Conservation (phyloP, 1,140 invertebrate genomes). For the Polypedilum pembai region DNA sequence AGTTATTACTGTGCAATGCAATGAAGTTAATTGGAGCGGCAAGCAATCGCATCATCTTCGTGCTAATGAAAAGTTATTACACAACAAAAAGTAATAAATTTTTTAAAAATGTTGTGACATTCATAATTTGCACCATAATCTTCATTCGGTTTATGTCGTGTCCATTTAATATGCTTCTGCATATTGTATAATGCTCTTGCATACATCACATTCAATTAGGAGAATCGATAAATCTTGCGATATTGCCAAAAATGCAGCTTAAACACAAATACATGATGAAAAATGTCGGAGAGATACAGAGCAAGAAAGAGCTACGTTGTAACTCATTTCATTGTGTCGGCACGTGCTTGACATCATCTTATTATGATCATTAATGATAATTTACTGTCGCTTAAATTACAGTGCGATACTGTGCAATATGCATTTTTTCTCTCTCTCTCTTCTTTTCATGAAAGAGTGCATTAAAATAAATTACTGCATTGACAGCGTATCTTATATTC, state of each 20-base stretch:
- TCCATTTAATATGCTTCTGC: conserved; percentile 5
- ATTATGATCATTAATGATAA: conserved; percentile 28
- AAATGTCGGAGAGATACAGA: not conserved
- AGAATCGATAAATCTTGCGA: conserved; percentile 6
- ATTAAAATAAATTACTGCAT: conserved; percentile 20
- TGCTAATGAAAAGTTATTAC: not conserved
- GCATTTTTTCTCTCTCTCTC: not conserved
- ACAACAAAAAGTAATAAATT: not conserved
- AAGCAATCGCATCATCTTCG: too few relatives aligned
- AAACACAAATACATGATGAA: not conserved
- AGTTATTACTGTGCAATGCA: not conserved
- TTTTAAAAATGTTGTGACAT: not conserved
- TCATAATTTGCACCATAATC: conserved; percentile 1
- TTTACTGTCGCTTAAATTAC: conserved; percentile 9
- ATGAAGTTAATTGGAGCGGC: too few relatives aligned
- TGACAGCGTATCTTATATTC: not conserved
- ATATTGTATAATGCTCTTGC: not conserved
- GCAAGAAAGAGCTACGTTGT: not conserved
- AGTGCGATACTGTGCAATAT: conserved; percentile 21
- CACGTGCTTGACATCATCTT: conserved; percentile 26
- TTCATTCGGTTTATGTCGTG: not conserved
- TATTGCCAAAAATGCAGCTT: not conserved
- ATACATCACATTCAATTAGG: conserved; percentile 11
- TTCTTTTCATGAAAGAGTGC: not conserved
- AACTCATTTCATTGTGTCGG: conserved; percentile 23